Percentiles rank a stretch among this genome's conserved stretches.
These are phyloP conservation scores for Peribatodes rhomboidaria DNA, from an alignment of 2,888 invertebrate species.

Conservation along the genomic window DNA sequence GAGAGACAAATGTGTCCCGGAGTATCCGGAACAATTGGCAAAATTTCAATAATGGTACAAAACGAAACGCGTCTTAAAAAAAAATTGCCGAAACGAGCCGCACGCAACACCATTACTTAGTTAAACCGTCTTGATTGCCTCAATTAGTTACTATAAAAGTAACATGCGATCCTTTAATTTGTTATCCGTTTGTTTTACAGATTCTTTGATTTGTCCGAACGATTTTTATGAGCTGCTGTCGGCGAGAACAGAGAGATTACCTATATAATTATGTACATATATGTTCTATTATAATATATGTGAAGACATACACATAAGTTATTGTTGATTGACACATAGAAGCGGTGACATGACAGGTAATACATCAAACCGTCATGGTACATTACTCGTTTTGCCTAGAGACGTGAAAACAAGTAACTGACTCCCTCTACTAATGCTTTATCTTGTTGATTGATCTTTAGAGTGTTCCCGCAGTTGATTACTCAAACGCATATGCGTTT, in stretches of 20 bases:
- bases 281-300: slow-evolving; percentile 29
- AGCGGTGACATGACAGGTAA: slow-evolving; percentile 68
- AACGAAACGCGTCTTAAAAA: slow-evolving; percentile 21
- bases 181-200: slow-evolving; percentile 28
- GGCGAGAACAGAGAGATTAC: slow-evolving; percentile 26
- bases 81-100: too few relatives aligned
- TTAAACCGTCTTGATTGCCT: slow-evolving; percentile 60
- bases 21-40: slow-evolving; percentile 33
- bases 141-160: slow-evolving; percentile 58
- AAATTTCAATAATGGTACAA: slow-evolving; percentile 32
- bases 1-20: slow-evolving; percentile 25
- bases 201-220: slow-evolving; percentile 43
- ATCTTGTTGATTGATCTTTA: slow-evolving; percentile 67
- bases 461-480: slow-evolving; percentile 48
- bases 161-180: slow-evolving; percentile 51
- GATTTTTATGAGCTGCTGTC: slow-evolving; percentile 22
- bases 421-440: slow-evolving; percentile 45
- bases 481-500: slow-evolving; percentile 47
- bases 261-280: too few relatives aligned
- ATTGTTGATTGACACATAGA: slow-evolving; percentile 69
- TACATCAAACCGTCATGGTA: slow-evolving; percentile 72
- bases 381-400: slow-evolving; percentile 52
- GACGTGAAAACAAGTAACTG: slow-evolving; percentile 56
- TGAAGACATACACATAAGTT: slow-evolving; percentile 37
- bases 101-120: slow-evolving; percentile 51